phyloP scores from a whole-genome alignment of 1,140 invertebrate species.

The Asbolus verrucosus region DNA sequence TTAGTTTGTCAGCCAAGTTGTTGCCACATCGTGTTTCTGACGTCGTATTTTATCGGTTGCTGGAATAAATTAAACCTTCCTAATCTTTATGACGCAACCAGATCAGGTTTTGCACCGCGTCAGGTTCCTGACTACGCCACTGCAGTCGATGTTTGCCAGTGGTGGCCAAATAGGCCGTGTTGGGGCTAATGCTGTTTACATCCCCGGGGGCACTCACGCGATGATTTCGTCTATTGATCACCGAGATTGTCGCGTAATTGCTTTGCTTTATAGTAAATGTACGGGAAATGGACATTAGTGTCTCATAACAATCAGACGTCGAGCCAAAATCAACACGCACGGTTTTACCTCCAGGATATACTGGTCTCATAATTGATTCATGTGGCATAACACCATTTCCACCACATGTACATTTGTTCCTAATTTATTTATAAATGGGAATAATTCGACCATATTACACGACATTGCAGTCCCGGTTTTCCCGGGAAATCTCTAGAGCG shows the following conservation, averaged over 20 bases:
- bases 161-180: conserved; percentile 10
- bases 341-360: conserved; percentile 13
- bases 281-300: conserved; percentile 54
- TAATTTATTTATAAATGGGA: neutral
- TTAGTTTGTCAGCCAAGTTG: too few species aligned
- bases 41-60: too few species aligned
- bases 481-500: too few species aligned
- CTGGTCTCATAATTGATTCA: conserved; percentile 12
- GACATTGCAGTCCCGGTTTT: too few species aligned
- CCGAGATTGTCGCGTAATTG: conserved; percentile 61
- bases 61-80: too few species aligned
- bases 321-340: conserved; percentile 44
- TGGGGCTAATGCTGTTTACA: conserved; percentile 54
- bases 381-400: conserved; percentile 15
- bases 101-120: too few species aligned
- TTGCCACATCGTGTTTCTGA: too few species aligned
- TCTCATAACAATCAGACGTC: conserved; percentile 45
- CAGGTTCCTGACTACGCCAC: too few species aligned
- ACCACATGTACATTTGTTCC: neutral
- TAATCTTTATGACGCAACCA: too few species aligned
- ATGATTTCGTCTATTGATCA: conserved; percentile 62
- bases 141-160: too few species aligned
- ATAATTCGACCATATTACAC: neutral
- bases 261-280: conserved; percentile 51
- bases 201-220: conserved; percentile 53